These are phyloP conservation scores for Synchiropus splendidus DNA, from an alignment of 2,113 vertebrate species.

Conservation along the genomic window DNA sequence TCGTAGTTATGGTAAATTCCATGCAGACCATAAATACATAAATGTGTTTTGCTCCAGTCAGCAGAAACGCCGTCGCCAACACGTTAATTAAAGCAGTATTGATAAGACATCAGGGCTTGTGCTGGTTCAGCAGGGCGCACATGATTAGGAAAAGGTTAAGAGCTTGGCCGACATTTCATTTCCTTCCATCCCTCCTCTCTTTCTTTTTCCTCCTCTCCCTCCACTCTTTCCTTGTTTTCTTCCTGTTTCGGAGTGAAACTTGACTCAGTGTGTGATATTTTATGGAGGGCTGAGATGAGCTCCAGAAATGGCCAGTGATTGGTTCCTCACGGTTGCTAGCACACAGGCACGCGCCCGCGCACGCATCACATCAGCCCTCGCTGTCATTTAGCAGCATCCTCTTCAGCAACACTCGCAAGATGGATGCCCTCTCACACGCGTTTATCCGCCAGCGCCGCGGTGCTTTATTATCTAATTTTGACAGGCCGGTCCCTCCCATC, in stretches of 20 bases:
- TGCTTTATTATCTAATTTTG: conserved; percentile 76
- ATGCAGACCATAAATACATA: no score
- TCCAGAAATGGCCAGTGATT: conserved; percentile 35
- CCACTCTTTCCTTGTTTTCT: background rate
- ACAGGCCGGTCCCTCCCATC: conserved; percentile 64
- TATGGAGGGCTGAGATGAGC: conserved; percentile 23
- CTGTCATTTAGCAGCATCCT: conserved; percentile 66
- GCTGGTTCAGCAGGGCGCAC: conserved; percentile 63
- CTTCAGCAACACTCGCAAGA: conserved; percentile 61
- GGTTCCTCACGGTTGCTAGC: conserved; percentile 7
- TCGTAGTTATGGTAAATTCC: no score
- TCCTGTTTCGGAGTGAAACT: conserved; percentile 14
- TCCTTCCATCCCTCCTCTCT: conserved; percentile 16
- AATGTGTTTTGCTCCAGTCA: conserved; percentile 32
- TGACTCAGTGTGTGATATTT: conserved; percentile 25
- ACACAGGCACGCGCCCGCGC: conserved; percentile 2
- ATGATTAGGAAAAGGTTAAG: conserved; percentile 67
- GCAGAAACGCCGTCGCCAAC: conserved; percentile 48
- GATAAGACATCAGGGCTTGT: conserved; percentile 53
- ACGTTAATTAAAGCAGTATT: conserved; percentile 61
- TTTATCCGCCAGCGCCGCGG: conserved; percentile 59
- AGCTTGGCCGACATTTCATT: conserved; percentile 54
- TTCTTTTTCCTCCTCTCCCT: conserved; percentile 4
- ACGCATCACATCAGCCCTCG: conserved; percentile 15
- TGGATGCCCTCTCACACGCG: conserved; percentile 67